Conservation (phyloP, 2,113 vertebrate species). For the Drymodes brunneopygia region DNA sequence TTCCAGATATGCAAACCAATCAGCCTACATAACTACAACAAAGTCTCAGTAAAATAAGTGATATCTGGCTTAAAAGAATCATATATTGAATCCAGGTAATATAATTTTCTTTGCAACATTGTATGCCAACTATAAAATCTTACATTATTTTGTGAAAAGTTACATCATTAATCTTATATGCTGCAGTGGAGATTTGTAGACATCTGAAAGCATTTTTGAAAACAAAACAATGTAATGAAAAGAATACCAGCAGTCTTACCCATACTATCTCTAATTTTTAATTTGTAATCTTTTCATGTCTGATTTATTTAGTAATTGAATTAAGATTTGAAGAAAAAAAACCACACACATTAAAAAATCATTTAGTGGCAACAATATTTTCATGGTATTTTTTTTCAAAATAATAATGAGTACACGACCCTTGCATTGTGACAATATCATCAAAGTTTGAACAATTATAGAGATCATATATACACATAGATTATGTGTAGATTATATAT, state of each 20-base stretch:
- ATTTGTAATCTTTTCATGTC: not conserved
- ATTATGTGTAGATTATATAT: not conserved
- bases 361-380: not conserved
- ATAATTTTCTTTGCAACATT: not conserved
- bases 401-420: not conserved
- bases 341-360: accelerated
- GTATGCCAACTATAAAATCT: not conserved
- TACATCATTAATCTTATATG: not conserved
- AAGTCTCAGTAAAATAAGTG: not conserved
- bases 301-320: not conserved
- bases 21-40: not conserved
- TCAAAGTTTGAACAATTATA: not conserved
- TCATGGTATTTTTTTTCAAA: not conserved
- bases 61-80: not conserved
- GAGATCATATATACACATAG: no score
- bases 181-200: not conserved
- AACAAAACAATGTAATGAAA: not conserved
- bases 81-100: not conserved
- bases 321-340: not conserved
- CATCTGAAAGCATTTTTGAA: not conserved
- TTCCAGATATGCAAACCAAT: slow-evolving; percentile 9
- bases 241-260: not conserved
- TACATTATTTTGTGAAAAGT: not conserved
- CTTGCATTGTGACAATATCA: not conserved
- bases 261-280: not conserved